Conservation (phyloP, 2,888 invertebrate species). For the Sinhomidia bicolor region DNA sequence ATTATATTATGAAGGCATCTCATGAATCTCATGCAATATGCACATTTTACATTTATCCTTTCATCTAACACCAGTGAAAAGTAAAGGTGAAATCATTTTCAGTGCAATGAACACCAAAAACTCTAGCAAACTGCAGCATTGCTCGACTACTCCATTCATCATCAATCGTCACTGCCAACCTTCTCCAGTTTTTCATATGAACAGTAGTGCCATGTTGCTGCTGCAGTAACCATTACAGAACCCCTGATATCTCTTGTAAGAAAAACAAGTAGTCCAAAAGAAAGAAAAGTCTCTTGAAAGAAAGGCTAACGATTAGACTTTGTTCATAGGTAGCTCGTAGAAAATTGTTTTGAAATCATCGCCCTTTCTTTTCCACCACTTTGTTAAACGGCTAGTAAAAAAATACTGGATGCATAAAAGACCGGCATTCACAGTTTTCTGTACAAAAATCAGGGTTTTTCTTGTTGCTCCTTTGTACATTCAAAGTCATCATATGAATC, state of each 20-base stretch:
- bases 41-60: background rate
- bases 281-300: background rate
- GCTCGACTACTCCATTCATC: background rate
- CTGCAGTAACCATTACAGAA: background rate
- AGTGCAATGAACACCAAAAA: constrained; percentile 18
- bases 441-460: constrained; percentile 48
- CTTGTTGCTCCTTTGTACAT: constrained; percentile 17
- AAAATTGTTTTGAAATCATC: constrained; percentile 69
- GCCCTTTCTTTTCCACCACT: constrained; percentile 38
- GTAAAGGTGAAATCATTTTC: constrained; percentile 4
- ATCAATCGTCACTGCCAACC: background rate
- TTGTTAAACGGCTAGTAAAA: background rate
- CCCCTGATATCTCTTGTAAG: too few species aligned
- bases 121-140: background rate
- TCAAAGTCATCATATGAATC: too few species aligned
- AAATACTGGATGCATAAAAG: constrained; percentile 31
- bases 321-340: background rate
- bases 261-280: background rate
- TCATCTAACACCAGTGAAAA: background rate
- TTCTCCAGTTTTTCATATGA: background rate
- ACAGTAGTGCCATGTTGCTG: background rate
- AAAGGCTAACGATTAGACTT: background rate
- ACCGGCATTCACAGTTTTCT: background rate
- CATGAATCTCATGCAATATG: background rate
- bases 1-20: background rate